Evolutionary conservation across 2,797 vertebrate species (phyloP).

Genomic region (Coregonus suidteri): DNA sequence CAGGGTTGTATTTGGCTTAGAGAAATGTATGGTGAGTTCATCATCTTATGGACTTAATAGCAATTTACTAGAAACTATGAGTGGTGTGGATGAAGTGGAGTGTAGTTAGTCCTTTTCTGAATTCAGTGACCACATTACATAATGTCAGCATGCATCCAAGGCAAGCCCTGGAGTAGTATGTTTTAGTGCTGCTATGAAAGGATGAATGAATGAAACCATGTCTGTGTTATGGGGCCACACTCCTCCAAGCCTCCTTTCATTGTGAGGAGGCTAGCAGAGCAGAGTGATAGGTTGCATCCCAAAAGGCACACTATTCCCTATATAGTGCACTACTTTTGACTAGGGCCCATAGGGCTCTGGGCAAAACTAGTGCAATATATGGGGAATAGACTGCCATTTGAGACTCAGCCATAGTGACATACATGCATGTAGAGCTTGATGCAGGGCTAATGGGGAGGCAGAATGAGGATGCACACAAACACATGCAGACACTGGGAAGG

Average conservation of each 20-base stretch:
- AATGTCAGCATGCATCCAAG: background rate
- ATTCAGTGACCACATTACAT: too few relatives aligned
- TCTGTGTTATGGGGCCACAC: background rate
- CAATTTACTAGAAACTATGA: too few relatives aligned
- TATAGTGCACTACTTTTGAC: background rate
- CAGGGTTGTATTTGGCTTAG: background rate
- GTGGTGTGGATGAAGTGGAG: too few relatives aligned
- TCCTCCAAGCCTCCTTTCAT: background rate
- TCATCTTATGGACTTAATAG: too few relatives aligned
- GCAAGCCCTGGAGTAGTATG: background rate
- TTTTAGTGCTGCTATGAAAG: background rate
- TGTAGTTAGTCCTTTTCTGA: too few relatives aligned
- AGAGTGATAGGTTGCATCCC: background rate
- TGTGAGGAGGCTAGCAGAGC: background rate
- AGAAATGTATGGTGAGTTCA: too few relatives aligned
- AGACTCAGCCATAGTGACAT: slow-evolving; percentile 3
- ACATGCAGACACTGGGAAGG: background rate
- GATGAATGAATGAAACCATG: too few relatives aligned
- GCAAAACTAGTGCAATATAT: background rate
- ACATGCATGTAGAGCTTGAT: background rate
- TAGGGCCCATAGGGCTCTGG: too few relatives aligned
- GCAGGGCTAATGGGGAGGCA: background rate
- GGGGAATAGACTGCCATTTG: background rate
- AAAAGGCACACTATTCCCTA: background rate
- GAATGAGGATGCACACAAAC: background rate